Base-by-base conservation (phyloP, 1,140 invertebrate species). In the Archegozetes longisetosus region DNA sequence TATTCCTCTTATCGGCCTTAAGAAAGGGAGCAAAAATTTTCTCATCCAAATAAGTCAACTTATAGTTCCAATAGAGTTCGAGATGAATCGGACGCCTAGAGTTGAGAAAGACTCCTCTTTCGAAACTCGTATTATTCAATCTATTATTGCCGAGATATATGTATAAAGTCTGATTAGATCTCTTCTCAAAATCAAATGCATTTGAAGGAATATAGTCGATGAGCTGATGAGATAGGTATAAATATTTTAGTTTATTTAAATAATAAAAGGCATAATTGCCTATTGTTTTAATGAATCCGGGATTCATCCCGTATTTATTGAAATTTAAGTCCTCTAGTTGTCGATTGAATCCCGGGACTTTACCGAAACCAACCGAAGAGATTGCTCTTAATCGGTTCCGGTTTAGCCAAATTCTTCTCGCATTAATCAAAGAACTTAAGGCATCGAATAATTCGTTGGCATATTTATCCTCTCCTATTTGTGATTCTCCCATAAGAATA, bases 231-330 rank as follows among this genome's bases (percentile, higher is more conserved):
- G 57, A 58, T 2, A 58, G 22, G n/a, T 58, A 58, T 1, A 58
- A 3, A 25, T 58, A 25, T 23, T 12, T 49, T n/a, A 58, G 23
- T 50, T 46, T 17, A 32, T 58, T 58, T n/a, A 58, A 24, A 26
- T 58, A 58, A 22, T 58, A 58, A 25, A 58, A 58, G 3, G 57
- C 57, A 23, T 49, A 58, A 25, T 58, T 58, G 17, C 57, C 57
- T 32, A 58, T 25, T 13, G 40, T n/a, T 51, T 27, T 9, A 32
- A 58, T 58, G 47, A 27, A 2, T 6, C 57, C 57, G 49, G 28
- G 49, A 14, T 53, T 50, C 20, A 27, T 23, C 9, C 46, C 27
- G 40, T 50, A 58, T 29, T 29, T 29, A 23, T 58, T 58, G 48
- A 58, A 58, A 46, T 58, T 58, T 9, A 58, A 40, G 24, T 58